Evolutionary conservation across 2,797 vertebrate species (phyloP).

Genomic region (Eulemur coronatus): DNA sequence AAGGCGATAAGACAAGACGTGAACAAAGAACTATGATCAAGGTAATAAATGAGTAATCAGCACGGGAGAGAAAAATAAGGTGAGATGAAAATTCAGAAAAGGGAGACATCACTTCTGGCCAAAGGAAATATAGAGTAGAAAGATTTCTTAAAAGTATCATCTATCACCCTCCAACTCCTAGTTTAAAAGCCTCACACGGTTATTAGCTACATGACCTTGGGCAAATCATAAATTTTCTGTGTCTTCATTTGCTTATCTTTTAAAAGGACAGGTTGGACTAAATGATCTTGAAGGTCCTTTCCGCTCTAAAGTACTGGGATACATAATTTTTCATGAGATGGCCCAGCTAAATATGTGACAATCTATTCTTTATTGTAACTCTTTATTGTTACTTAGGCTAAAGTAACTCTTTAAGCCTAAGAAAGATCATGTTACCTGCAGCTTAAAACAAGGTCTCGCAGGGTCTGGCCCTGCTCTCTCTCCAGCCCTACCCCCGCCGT

Average conservation of each 20-base stretch:
- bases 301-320: slow-evolving; percentile 46
- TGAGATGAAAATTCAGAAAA: slow-evolving; percentile 65
- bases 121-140: slow-evolving; percentile 64
- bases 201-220: slow-evolving; percentile 71
- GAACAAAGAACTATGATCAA: slow-evolving; percentile 39
- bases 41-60: slow-evolving; percentile 50
- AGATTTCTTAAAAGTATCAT: slow-evolving; percentile 71
- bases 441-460: slow-evolving; percentile 5
- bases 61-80: slow-evolving; percentile 60
- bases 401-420: slow-evolving; percentile 60
- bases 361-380: slow-evolving; percentile 55
- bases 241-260: slow-evolving; percentile 76
- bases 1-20: slow-evolving; percentile 50
- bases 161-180: slow-evolving; percentile 57
- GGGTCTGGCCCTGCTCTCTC: background rate
- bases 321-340: slow-evolving; percentile 65
- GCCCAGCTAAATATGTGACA: slow-evolving; percentile 52
- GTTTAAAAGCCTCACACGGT: slow-evolving; percentile 71
- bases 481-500: background rate
- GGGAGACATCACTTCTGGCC: slow-evolving; percentile 64
- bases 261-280: slow-evolving; percentile 66
- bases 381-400: no score
- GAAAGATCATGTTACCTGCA: slow-evolving; percentile 57
- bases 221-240: slow-evolving; percentile 70
- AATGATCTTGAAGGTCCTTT: slow-evolving; percentile 68